Evolutionary conservation across 2,113 vertebrate species (phyloP).

Genomic region (Ploceus nigricollis): DNA sequence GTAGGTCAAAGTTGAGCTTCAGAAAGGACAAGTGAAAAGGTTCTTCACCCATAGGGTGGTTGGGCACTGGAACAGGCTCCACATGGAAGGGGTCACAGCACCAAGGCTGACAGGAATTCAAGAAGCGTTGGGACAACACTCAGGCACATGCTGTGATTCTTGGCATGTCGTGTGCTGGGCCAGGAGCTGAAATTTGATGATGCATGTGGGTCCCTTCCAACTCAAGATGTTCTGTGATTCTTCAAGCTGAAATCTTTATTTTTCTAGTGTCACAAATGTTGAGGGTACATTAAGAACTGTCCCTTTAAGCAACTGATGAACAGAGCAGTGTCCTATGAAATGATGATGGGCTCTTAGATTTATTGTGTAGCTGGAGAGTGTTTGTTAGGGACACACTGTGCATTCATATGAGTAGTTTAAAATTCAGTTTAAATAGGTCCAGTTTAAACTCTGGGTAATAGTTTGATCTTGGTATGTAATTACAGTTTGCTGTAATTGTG

Average conservation of each 20-base stretch:
- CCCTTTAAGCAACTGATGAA: neutral
- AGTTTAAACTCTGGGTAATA: neutral
- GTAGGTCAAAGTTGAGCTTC: neutral
- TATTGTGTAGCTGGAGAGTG: neutral
- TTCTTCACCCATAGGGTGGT: neutral
- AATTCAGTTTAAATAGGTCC: neutral
- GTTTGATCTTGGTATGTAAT: neutral
- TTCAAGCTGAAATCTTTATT: neutral
- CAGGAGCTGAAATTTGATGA: neutral
- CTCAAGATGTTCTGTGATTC: neutral
- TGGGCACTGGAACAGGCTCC: neutral
- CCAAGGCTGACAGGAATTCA: neutral
- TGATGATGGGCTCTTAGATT: neutral
- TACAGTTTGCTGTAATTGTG: neutral
- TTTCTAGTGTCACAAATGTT: neutral
- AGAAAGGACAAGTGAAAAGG: neutral
- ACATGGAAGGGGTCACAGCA: neutral
- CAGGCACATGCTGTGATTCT: neutral
- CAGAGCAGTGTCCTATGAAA: neutral
- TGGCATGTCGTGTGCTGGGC: neutral
- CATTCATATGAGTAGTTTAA: neutral
- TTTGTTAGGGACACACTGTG: neutral
- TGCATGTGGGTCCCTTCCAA: neutral
- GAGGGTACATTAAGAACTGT: neutral
- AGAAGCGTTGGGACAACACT: neutral